Percentiles rank a stretch among this genome's conserved stretches.
Evolutionary conservation across 2,888 invertebrate species (phyloP).

Genomic region (Marasmarcha lunaedactyla): DNA sequence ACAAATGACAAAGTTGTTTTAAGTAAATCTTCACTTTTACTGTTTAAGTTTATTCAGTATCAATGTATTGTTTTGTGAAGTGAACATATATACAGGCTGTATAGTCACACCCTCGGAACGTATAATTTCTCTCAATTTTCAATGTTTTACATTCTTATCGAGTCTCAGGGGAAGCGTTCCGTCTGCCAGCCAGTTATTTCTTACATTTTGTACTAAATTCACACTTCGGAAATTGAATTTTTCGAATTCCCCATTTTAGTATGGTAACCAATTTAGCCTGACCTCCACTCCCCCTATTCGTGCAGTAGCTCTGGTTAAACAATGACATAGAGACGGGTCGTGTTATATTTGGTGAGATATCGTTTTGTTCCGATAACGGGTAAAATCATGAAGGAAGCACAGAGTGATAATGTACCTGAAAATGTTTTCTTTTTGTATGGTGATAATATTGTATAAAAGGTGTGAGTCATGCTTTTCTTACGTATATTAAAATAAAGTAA

Average conservation of each 20-base stretch:
- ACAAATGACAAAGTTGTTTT: too few species aligned
- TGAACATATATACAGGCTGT: too few species aligned
- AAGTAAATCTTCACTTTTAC: too few species aligned
- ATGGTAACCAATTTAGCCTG: slow-evolving; percentile 22
- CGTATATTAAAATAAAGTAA: too few species aligned
- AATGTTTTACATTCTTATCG: slow-evolving; percentile 45
- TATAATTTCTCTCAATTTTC: slow-evolving; percentile 18
- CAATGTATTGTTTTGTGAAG: too few species aligned
- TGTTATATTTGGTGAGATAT: neutral
- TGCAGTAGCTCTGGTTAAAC: neutral
- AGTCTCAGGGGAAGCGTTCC: slow-evolving; percentile 34
- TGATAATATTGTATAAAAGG: too few species aligned
- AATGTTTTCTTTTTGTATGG: too few species aligned
- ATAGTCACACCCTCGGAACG: too few species aligned
- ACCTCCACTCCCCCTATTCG: neutral
- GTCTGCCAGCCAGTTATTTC: slow-evolving; percentile 46
- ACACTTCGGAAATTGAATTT: slow-evolving; percentile 63
- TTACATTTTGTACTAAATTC: slow-evolving; percentile 55
- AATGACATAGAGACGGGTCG: neutral
- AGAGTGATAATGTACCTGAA: too few species aligned
- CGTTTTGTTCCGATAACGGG: neutral
- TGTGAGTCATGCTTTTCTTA: too few species aligned
- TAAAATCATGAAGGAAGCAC: too few species aligned
- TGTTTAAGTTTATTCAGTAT: too few species aligned
- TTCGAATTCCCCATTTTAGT: slow-evolving; percentile 47